Percentiles rank a stretch among this genome's conserved stretches.
Evolutionary conservation across 2,113 vertebrate genomes (phyloP).

Genomic region (Isichthys henryi): DNA sequence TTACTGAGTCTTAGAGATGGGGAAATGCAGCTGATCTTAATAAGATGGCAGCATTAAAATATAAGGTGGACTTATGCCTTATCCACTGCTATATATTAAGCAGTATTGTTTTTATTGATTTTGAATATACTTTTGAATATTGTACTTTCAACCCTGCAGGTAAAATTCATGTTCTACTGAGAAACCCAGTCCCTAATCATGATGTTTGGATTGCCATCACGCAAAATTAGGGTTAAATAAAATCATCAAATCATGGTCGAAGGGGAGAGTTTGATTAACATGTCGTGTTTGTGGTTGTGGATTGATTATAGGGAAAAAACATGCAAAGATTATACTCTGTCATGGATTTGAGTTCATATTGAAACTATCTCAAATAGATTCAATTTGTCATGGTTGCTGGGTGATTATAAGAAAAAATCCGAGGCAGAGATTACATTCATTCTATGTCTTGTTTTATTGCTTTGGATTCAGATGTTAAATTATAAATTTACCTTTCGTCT

Average conservation of each 20-base stretch:
- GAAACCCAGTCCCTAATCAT: conserved; percentile 34
- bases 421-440: conserved; percentile 37
- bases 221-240: neutral
- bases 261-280: conserved; percentile 55
- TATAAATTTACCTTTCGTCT: conserved; percentile 34
- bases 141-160: conserved; percentile 56
- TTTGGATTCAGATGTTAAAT: conserved; percentile 37
- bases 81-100: neutral
- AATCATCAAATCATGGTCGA: conserved; percentile 22
- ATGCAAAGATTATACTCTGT: neutral
- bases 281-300: conserved; percentile 27
- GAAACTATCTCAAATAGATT: neutral
- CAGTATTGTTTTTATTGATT: neutral
- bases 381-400: conserved; percentile 23
- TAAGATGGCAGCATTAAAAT: neutral
- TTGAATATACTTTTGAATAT: neutral
- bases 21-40: neutral
- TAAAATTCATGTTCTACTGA: conserved; percentile 49
- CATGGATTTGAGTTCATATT: neutral
- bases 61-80: neutral
- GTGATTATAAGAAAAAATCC: conserved; percentile 33
- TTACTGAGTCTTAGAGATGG: neutral
- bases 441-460: conserved; percentile 35
- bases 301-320: neutral
- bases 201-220: neutral